Base-by-base conservation (phyloP, 2,113 vertebrate genomes). In the Leucosticte australis region DNA sequence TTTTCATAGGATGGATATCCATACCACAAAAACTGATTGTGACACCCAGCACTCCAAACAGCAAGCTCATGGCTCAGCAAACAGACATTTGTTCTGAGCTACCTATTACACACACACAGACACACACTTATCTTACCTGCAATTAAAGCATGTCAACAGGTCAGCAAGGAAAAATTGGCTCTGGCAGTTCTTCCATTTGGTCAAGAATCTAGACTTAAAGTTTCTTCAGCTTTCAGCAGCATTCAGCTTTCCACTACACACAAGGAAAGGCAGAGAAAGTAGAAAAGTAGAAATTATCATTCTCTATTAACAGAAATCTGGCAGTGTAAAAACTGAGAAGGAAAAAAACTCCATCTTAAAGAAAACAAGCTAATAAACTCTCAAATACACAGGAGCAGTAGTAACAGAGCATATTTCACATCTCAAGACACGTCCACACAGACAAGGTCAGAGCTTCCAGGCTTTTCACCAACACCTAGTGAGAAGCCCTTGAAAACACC, bases 11-110 rank as follows among this genome's bases (percentile, higher is more conserved):
- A 41, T 1, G 3, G 18, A 6, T 11, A 12, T 31, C 33, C 41
- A 8, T 8, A 37, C 7, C 0, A 0, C 41, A 64, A 83, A 88
- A 73, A n/a, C 26, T n/a, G 15, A 27, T 2, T 3, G 0, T 21
- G 46, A 81, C 9, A 65, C 1, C 15, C 19, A 50, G 33, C 18
- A 41, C 44, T 33, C 65, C 69, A 77, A 67, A 71, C 0, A 41
- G 56, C 73, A 35, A 82, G 35, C 15, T 75, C 33, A 20, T 6
- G 11, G 35, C n/a, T 78, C 64, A 80, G 59, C 37, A 81, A 64
- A 81, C 19, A 86, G 37, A 69, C 4, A 62, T 90, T 31, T 55
- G 26, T 35, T 78, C 75, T 23, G 31, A 85, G 31, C 57, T 28
- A 76, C 20, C 20, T 37, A 9, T 39, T 39, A 62, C 22, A 76